Evolutionary conservation across 2,113 vertebrate species (phyloP), one percentile per base, ranked within the genome.

Genomic region (Cottus gobio): DNA sequence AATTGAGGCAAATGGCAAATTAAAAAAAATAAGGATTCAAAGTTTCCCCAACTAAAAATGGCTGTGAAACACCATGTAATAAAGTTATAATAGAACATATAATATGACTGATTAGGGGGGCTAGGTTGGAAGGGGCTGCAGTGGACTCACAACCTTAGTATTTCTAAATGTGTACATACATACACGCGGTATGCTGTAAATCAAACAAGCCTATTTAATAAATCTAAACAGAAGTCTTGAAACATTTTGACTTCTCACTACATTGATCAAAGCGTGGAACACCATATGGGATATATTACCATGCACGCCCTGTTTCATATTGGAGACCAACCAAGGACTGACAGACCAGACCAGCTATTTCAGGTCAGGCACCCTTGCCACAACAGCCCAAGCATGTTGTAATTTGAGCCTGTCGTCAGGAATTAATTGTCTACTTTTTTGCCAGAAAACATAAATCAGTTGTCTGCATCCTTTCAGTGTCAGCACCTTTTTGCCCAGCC

Each of bases 341-440:
- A 90, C 87, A 89, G 69, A 80, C 87, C 87, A 89, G 69, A 80
- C 87, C 86, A 86, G 81, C 70, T 91, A 84, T 91, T 90, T 91
- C 78, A 84, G 86, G 80, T 88, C 82, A 80, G 15, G 74, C 84
- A 61, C 82, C 68, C 80, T 76, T 82, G 87, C 87, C 90, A 90
- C 87, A 90, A 84, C 87, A 91, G 69, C 79, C 85, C 85, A 82
- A 77, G 87, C 88, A 62, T 89, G 85, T 72, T 79, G 80, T 93
- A 85, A 87, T 92, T 87, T 89, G 79, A 90, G 86, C 77, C 63
- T 16, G 63, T 87, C 30, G 37, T 70, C 82, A 84, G 79, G 78
- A 83, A 82, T 90, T 92, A 93, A 91, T 94, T 87, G 90, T 87
- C 85, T 82, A 46, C 72, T 75, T 84, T 88, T 88, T 90, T 83